Evolutionary conservation across 2,888 invertebrate genomes (phyloP), one percentile per base, ranked within the genome.

Genomic region (Tetragonisca angustula): DNA sequence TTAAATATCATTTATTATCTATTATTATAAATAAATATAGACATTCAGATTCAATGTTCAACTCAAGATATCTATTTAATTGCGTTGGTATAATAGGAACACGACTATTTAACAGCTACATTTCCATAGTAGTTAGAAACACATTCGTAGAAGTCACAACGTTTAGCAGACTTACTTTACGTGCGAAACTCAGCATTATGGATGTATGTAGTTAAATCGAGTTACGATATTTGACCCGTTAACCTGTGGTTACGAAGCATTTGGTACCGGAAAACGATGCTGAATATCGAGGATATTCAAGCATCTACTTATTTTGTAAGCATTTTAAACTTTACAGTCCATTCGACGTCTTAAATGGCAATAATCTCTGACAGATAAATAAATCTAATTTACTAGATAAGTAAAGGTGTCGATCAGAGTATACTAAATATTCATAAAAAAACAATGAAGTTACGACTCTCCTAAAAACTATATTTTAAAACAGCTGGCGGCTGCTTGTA

Each of bases 191-290:
- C 59, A 32, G 27, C 52, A 75, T 52, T 68, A 67, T 27, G 5
- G 69, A 86, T 36, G 27, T 54, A 68, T 32, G 72, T 62, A 68
- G 74, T 88, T 88, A 87, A 88, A 87, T 87, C 72, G 62, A 81
- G 81, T 83, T 86, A 88, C 76, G 83, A 88, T 88, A 87, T 61
- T 73, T 52, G 54, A 43, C 71, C 85, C 81, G 82, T 88, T 88
- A 84, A 87, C 69, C 73, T 67, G 62, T 65, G 81, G n/a, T 88
- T 88, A 85, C 82, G 77, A 74, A 72, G 52, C 71, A n/a, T 62
- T 74, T 68, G 61, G 68, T 27, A 36, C 74, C 32, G 19, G 65
- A 62, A 71, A 79, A 77, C 69, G 83, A 85, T 61, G 54, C 62
- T 56, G 79, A 84, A 80, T 81, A 64, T 67, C 56, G 36, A 19